Evolutionary conservation across 2,113 vertebrate species (phyloP), one percentile per base, ranked within the genome.

Genomic region (Hemiscyllium ocellatum): DNA sequence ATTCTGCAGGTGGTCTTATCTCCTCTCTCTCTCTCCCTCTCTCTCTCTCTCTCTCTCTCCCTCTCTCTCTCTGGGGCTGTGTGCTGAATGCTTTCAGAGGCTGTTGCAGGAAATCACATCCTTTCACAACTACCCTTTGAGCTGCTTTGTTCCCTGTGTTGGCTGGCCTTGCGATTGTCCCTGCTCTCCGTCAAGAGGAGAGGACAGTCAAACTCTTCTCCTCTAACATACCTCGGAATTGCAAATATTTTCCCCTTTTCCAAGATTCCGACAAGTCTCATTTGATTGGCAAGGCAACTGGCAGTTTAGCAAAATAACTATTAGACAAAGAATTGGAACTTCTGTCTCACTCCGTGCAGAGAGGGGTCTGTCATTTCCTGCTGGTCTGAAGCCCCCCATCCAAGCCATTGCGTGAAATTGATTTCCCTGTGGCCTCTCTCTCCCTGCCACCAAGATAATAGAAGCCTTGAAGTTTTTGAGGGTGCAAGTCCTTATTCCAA

Each of bases 31-130:
- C 42, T 47, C 42, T 47, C 42, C 1, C 42, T 47, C 42, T 47
- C 42, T n/a, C n/a, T n/a, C n/a, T n/a, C n/a, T n/a, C n/a, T n/a
- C n/a, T n/a, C n/a, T n/a, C n/a, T n/a, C n/a, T n/a, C n/a, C n/a
- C n/a, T n/a, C n/a, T n/a, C n/a, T n/a, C n/a, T n/a, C 96, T 94
- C 95, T 97, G 97, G 96, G 52, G 50, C 19, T 96, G 97, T 96
- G 96, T 96, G 96, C 96, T 96, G 97, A 96, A 96, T 97, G 97
- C 96, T 96, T 97, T 95, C 76, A 96, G 96, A 96, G 96, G n/a
- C 83, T 97, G 96, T 90, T 47, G 96, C 96, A 97, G 97, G 87
- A 61, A 95, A 96, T 97, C 95, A 96, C 96, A 96, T 96, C 95
- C 96, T 29, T 96, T 76, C 95, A 70, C 96, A 95, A 96, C 96